Evolutionary conservation across 2,113 vertebrate genomes (phyloP).

Genomic region (Dipodomys spectabilis): DNA sequence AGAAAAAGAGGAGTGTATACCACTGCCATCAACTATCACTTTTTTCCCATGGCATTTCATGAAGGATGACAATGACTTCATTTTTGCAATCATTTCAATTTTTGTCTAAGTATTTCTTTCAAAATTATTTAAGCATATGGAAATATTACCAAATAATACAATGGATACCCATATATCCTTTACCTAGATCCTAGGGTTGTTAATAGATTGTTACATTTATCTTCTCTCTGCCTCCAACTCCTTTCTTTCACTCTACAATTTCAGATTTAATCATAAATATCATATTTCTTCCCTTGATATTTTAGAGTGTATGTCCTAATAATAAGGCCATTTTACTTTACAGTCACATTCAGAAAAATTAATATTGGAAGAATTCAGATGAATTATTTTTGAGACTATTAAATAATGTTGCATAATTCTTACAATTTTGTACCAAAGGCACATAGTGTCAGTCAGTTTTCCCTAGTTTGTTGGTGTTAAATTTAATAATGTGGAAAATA

Average conservation of each 20-base stretch:
- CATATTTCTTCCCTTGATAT: background rate
- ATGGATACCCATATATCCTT: background rate
- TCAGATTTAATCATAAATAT: background rate
- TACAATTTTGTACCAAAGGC: background rate
- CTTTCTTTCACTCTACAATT: background rate
- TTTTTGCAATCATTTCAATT: background rate
- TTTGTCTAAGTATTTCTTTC: background rate
- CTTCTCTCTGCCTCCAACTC: background rate
- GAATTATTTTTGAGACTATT: background rate
- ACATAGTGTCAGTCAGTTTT: background rate
- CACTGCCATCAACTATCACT: background rate
- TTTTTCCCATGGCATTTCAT: background rate
- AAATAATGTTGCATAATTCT: background rate
- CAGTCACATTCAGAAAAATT: background rate
- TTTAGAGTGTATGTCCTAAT: background rate
- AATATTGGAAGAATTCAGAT: background rate
- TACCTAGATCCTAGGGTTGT: background rate
- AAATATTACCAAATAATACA: background rate
- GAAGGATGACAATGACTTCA: background rate
- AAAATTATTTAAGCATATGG: background rate
- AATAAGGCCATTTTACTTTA: background rate
- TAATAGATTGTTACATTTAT: background rate
- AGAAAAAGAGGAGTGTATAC: background rate
- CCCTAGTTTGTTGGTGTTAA: background rate
- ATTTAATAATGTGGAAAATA: conserved; percentile 37